Evolutionary conservation across 2,113 vertebrate genomes (phyloP).

Genomic region (Pachypanchax playfairii): DNA sequence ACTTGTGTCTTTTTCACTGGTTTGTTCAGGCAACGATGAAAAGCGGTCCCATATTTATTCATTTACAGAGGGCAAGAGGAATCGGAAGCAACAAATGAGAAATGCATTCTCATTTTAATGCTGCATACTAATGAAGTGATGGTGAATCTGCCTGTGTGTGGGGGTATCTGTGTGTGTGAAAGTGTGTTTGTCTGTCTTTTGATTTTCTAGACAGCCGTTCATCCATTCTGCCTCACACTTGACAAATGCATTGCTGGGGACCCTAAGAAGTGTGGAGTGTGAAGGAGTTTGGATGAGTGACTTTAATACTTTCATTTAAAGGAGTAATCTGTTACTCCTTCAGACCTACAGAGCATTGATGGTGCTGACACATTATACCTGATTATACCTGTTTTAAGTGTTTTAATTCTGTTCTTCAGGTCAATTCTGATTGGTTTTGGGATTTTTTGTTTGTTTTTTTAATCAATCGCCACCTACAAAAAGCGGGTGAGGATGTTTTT

Average conservation of each 20-base stretch:
- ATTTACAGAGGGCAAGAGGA: not conserved
- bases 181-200: not conserved
- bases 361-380: not conserved
- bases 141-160: conserved; percentile 1
- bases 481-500: too few species aligned
- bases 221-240: conserved; percentile 10
- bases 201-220: conserved; percentile 3
- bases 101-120: conserved; percentile 9
- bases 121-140: not conserved
- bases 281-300: conserved; percentile 13
- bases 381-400: not conserved
- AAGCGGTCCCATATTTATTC: conserved; percentile 9
- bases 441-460: not conserved
- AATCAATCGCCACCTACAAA: not conserved
- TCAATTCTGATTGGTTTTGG: not conserved
- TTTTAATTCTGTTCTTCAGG: not conserved
- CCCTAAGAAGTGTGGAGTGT: conserved; percentile 1
- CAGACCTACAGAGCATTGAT: not conserved
- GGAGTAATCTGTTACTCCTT: conserved; percentile 1
- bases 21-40: not conserved
- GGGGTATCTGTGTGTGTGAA: not conserved
- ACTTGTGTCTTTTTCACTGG: conserved; percentile 6
- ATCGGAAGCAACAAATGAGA: conserved; percentile 4
- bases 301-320: conserved; percentile 12
- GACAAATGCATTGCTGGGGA: not conserved